phyloP scores from a whole-genome alignment of 2,113 vertebrate species.

The Hypanus sabinus region DNA sequence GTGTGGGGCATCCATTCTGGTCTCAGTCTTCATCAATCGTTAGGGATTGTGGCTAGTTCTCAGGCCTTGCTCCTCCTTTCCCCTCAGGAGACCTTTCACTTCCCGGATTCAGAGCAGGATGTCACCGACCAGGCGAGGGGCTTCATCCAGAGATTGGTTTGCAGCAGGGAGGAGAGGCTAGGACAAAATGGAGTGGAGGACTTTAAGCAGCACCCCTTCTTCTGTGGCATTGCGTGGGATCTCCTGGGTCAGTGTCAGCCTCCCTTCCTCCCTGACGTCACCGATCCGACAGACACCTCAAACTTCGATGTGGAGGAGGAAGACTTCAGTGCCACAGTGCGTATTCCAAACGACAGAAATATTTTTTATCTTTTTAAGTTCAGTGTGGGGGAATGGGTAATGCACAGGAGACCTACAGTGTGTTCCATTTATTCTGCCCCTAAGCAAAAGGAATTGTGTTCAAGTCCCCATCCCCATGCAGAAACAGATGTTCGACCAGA shows the following conservation, averaged over 20 bases:
- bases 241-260: conserved; percentile 57
- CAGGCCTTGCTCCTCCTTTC: background rate
- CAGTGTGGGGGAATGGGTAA: no score
- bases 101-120: conserved; percentile 53
- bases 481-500: no score
- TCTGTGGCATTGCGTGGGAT: conserved; percentile 66
- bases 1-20: no score
- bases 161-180: conserved; percentile 60
- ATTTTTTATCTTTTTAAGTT: no score
- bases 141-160: conserved; percentile 66
- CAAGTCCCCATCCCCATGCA: no score
- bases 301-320: conserved; percentile 80
- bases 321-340: background rate
- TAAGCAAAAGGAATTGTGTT: no score
- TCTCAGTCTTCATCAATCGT: no score
- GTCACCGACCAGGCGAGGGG: conserved; percentile 58
- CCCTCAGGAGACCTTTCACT: conserved; percentile 65
- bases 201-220: conserved; percentile 68
- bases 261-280: conserved; percentile 67
- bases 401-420: no score
- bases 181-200: conserved; percentile 60
- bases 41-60: no score
- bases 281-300: conserved; percentile 70
- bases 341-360: no score
- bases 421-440: no score